Evolutionary conservation across 1,140 invertebrate genomes (phyloP).

Genomic region (Atta texana): DNA sequence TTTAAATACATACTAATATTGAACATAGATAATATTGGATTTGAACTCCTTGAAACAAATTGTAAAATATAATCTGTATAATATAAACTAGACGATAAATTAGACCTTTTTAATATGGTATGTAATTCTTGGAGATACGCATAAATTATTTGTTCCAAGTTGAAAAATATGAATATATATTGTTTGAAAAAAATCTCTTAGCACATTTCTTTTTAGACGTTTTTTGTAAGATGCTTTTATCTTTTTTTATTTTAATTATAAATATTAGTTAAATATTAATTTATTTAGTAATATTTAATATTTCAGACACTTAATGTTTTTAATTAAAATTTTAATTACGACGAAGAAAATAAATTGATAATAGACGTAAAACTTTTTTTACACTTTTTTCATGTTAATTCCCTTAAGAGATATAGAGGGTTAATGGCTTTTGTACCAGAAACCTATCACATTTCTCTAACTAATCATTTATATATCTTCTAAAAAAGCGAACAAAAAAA

Average conservation of each 20-base stretch:
- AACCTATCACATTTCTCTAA: conserved; percentile 20
- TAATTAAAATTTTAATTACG: conserved; percentile 14
- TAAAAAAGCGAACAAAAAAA: conserved; percentile 10
- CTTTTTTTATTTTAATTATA: background rate
- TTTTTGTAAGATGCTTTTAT: background rate
- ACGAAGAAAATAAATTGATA: background rate
- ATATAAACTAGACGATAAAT: background rate
- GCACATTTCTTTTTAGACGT: background rate
- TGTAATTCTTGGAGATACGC: background rate
- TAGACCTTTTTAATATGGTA: background rate
- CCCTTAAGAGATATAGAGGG: background rate
- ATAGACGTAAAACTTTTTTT: background rate
- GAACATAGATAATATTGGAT: background rate
- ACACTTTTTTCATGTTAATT: background rate
- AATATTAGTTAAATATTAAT: background rate
- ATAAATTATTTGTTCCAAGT: conserved; percentile 3
- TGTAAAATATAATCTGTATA: background rate
- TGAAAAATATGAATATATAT: background rate
- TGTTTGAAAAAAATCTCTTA: background rate
- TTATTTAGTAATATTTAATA: background rate
- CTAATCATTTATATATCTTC: background rate
- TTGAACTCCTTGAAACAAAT: background rate
- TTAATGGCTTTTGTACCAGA: background rate
- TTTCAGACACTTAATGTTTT: background rate
- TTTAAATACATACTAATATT: background rate